Percentiles rank a stretch among this genome's conserved stretches.
Evolutionary conservation across 1,140 invertebrate genomes (phyloP).

Genomic region (Brachystomella parvula): DNA sequence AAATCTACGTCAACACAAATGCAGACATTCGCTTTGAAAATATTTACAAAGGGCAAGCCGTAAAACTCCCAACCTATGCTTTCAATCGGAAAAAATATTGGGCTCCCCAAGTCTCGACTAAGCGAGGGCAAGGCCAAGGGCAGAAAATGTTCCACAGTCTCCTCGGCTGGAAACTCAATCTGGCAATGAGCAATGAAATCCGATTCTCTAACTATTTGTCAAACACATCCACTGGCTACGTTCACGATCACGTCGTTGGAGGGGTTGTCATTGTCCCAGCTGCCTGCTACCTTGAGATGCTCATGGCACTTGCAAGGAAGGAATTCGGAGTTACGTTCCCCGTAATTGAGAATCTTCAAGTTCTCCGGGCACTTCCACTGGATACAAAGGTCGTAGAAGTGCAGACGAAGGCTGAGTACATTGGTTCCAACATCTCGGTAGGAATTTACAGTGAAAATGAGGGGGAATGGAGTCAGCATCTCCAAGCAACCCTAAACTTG

Average conservation of each 20-base stretch:
- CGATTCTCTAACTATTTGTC: neutral
- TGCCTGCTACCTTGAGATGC: neutral
- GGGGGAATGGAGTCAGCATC: neutral
- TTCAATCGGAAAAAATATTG: neutral
- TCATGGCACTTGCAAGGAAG: neutral
- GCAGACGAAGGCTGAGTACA: neutral
- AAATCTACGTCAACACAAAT: neutral
- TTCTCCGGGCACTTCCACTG: neutral
- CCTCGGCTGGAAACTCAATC: slow-evolving; percentile 1
- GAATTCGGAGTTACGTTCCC: neutral
- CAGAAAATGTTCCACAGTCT: neutral
- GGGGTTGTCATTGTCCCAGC: neutral
- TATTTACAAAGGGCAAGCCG: neutral
- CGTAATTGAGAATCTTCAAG: slow-evolving; percentile 1
- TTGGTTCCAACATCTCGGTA: neutral
- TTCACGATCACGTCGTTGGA: neutral
- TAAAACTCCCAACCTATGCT: neutral
- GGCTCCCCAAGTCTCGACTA: too few relatives aligned
- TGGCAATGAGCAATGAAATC: neutral
- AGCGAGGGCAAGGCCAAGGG: too few relatives aligned
- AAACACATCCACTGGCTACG: neutral
- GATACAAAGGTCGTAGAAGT: neutral
- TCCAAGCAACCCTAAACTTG: neutral
- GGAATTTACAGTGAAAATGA: neutral
- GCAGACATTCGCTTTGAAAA: neutral